Evolutionary conservation across 2,888 invertebrate species (phyloP), one percentile per base, ranked within the genome.

Genomic region (Mesorhabditis sp.): DNA sequence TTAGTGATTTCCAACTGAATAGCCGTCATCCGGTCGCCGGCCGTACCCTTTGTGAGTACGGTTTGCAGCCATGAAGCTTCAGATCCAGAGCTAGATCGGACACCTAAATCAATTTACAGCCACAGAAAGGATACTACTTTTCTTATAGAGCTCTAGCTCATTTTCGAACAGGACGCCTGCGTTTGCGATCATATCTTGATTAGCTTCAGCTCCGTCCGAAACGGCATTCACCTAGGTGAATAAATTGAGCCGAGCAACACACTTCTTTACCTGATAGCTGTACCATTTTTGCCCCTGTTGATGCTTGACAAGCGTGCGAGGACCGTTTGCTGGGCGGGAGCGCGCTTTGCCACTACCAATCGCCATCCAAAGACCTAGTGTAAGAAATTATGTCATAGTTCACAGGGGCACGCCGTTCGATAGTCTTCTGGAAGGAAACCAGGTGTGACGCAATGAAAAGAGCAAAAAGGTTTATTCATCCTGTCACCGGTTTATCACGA

Each of bases 1-100:
- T 45, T 45, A 93, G 86, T 86, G 91, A 92, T 85, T 91, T 91
- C 87, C 43, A 95, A 89, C 5, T 92, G 91, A 71, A 91, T 90
- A 0, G 94, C 94, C 4, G 94, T 93, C 71, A 93, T 90, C 88
- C 92, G 92, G 87, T 95, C 95, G 0, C 91, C 90, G 0, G 91
- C 89, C 0, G 94, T 93, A 75, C 95, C 95, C 78, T 91, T 91
- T 10, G 90, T 89, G 78, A 93, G 88, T 7, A 94, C 90, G 3
- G 91, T 92, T 79, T 90, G 90, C 74, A 93, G 90, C 93, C 93
- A 93, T 4, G 79, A 77, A 0, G 86, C 85, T 70, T 87, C 86
- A 4, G 77, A 74, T 45, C 77, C 80, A 13, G 70, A 69, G n/a
- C 43, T 7, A 5, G 67, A 64, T 6, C 70, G 50, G 65, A 67